Evolutionary conservation across 1,140 invertebrate species (phyloP), one percentile per base, ranked within the genome.

Genomic region (Sinella curviseta): DNA sequence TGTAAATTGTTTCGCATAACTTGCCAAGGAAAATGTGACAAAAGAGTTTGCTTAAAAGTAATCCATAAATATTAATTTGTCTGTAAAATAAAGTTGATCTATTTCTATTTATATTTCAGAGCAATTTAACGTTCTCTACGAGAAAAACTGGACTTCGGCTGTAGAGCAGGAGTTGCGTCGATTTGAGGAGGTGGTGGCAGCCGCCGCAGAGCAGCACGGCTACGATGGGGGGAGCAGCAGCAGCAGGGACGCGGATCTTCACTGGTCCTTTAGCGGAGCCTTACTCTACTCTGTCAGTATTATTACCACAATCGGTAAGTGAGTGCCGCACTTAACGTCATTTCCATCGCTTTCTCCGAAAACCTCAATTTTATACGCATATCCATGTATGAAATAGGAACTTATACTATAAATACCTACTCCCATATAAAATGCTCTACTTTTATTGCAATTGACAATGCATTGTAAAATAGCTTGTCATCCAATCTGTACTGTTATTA

Each of bases 201-300:
- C 93, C 0, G 20, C 20, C 8, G 92, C 93, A 65, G 90, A 89
- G 84, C 85, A 85, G 30, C 87, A 89, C 76, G 85, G 89, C 82
- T 85, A 87, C 85, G 78, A 90, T 86, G 86, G 89, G 0, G 87
- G 89, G 74, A 85, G 88, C 34, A 85, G 85, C 81, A 87, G 89
- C 75, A 85, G 88, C 34, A 84, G 85, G 81, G 86, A 89, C 73
- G 74, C 83, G 0, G 86, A 87, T 17, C 84, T 86, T 26, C 88
- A 90, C 83, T 95, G 94, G 94, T 92, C 91, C 0, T 94, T 93
- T 85, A 91, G 91, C 73, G 92, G 93, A 74, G 92, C 94, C 0
- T 86, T 95, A 4, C 89, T 95, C 26, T 95, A 94, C 85, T 93
- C 92, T 33, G 90, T 95, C 80, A 94, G 93, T 75, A 91, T 95